Base-by-base conservation (phyloP, 2,113 vertebrate species). In the Nansenia antarctica region DNA sequence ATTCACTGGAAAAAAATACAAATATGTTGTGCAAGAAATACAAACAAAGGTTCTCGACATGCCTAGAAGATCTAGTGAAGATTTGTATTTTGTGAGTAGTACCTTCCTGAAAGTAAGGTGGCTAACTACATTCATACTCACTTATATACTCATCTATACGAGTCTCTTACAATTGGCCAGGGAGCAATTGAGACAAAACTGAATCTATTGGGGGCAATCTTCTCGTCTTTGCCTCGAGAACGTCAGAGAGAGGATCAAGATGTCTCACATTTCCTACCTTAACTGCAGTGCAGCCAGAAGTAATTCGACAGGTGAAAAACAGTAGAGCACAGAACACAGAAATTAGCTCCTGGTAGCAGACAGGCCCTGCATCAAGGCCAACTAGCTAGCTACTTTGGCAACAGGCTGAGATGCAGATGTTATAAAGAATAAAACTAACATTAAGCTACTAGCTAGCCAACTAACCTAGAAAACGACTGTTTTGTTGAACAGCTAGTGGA, bases 1-100 rank as follows among this genome's bases (percentile, higher is more conserved):
- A 99, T 86, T 99, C 98, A 95, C 98, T 99, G 92, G 85, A 93
- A 82, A 91, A 95, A 89, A 93, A 86, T 90, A 91, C 89, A 89
- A 79, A 86, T 58, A 84, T 74, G 90, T 91, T 92, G 88, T 92
- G 91, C 91, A 90, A 93, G 78, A 80, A 84, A 90, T 83, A 92
- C 85, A 86, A 82, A 86, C 72, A 81, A 77, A 9, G 62, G 74
- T 70, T 58, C 29, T 55, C 26, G 1, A 29, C 55, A 32, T 31
- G 30, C 15, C 12, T 32, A 58, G 11, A 58, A 30, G 24, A 32
- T 31, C 42, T 31, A 49, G 18, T 49, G 6, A 22, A n/a, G 42
- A 47, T 7, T 18, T n/a, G 6, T 27, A 58, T 27, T 53, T 53
- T 58, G 29, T 31, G 29, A 29, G 45, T 49, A 49, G 2, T 20